Evolutionary conservation across 2,888 invertebrate genomes (phyloP), one percentile per base, ranked within the genome.

Genomic region (Oxytorus armatus): DNA sequence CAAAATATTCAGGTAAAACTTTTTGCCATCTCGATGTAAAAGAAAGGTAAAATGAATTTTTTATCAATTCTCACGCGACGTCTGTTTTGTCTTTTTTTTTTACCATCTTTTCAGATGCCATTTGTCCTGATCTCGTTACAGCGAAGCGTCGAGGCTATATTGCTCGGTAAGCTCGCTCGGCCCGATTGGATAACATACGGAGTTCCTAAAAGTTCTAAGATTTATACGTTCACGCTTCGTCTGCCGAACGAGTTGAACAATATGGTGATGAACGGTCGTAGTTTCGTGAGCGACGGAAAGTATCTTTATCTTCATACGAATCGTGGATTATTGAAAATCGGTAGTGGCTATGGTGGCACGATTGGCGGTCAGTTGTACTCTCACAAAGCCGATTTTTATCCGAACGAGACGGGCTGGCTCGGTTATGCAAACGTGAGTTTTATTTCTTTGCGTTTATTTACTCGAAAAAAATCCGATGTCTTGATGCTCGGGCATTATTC

Each of bases 321-420:
- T 8, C 95, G 95, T 86, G 97, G 98, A 0, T 93, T 99, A 55
- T 94, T 97, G 82, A 99, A 99, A 93, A 95, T 99, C 81, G 99
- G 99, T 16, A 97, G 98, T 65, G 99, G 99, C 5, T 98, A 97
- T 90, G 97, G 97, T 63, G 97, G 97, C 83, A 98, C 99, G 5
- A 95, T 97, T 84, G 96, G 96, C 92, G 98, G 98, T n/a, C 96
- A 97, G 88, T 94, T 98, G 21, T 97, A 98, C 90, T 93, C 95
- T 83, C 95, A 96, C 90, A 97, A 97, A 91, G 94, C 96, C 25
- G 96, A 97, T 90, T 97, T 98, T 90, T 94, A 95, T 89, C 95
- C 95, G 5, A 95, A 95, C 83, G 97, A 97, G 88, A 94, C 94
- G 59, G 97, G 97, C 61, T 97, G 96, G 96, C 93, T 98, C 82